Evolutionary conservation across 1,140 invertebrate genomes (phyloP).

Genomic region (Melipona quadrifasciata): DNA sequence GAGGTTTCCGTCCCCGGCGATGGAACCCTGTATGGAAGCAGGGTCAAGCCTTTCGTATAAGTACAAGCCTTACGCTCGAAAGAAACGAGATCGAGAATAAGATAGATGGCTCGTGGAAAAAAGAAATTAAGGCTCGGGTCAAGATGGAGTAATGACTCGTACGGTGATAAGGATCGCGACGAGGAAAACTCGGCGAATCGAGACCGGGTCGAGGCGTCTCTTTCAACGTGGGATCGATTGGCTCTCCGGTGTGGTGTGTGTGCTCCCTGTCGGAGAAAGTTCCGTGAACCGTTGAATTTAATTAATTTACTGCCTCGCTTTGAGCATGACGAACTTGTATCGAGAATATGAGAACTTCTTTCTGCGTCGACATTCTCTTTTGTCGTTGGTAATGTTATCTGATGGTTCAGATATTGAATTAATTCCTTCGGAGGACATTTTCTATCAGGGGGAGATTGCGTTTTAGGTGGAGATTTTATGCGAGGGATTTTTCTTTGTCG

Average conservation of each 20-base stretch:
- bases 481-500: neutral
- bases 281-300: neutral
- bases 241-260: neutral
- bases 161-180: constrained; percentile 3
- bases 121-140: constrained; percentile 30
- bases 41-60: constrained; percentile 21
- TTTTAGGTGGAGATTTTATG: neutral
- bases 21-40: constrained; percentile 12
- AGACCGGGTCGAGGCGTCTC: constrained; percentile 33
- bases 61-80: neutral
- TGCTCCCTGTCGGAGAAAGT: constrained; percentile 5
- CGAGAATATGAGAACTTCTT: neutral
- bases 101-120: constrained; percentile 15
- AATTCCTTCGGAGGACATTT: neutral
- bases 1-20: neutral
- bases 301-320: neutral
- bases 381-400: neutral
- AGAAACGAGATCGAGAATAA: constrained; percentile 29
- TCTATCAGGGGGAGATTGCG: neutral
- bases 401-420: neutral
- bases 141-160: constrained; percentile 12
- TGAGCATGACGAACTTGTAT: neutral
- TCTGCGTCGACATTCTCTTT: neutral
- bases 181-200: constrained; percentile 31
- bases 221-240: constrained; percentile 47